Conservation (phyloP, 2,113 vertebrate species). For the Pollachius pollachius region DNA sequence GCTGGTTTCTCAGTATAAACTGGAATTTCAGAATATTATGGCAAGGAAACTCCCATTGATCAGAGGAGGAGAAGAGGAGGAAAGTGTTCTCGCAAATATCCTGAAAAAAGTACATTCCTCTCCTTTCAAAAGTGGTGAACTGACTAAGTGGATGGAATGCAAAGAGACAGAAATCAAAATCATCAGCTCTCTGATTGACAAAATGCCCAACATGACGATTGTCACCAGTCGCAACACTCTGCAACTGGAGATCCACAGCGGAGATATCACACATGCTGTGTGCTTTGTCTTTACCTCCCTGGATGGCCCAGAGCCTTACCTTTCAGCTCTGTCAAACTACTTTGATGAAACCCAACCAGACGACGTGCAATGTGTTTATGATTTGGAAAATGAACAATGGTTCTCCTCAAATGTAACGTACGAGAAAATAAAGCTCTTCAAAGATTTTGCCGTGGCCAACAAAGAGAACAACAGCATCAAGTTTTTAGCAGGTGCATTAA, state of each 20-base stretch:
- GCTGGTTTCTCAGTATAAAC: constrained; percentile 28
- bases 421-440: constrained; percentile 25
- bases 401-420: background rate
- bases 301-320: constrained; percentile 19
- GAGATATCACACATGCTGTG: constrained; percentile 4
- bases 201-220: too few species aligned
- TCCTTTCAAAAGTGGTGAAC: background rate
- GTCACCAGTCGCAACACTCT: background rate
- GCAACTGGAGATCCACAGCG: background rate
- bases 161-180: constrained; percentile 34
- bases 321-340: constrained; percentile 22
- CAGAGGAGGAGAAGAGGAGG: constrained; percentile 34
- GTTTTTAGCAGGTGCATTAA: constrained; percentile 29
- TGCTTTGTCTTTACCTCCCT: constrained; percentile 50
- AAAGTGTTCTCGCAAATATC: constrained; percentile 19
- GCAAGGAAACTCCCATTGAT: constrained; percentile 37
- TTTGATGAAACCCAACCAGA: constrained; percentile 4
- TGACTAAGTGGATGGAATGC: constrained; percentile 38
- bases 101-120: constrained; percentile 6
- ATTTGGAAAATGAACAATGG: constrained; percentile 39
- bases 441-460: constrained; percentile 47
- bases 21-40: constrained; percentile 10
- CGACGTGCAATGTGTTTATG: background rate
- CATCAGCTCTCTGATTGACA: constrained; percentile 15
- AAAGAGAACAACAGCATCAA: background rate